A percentile compares a stretch with the other conserved stretches of the same genome.
Conservation (phyloP, 2,888 invertebrate genomes). For the Ormyrus rosae region DNA sequence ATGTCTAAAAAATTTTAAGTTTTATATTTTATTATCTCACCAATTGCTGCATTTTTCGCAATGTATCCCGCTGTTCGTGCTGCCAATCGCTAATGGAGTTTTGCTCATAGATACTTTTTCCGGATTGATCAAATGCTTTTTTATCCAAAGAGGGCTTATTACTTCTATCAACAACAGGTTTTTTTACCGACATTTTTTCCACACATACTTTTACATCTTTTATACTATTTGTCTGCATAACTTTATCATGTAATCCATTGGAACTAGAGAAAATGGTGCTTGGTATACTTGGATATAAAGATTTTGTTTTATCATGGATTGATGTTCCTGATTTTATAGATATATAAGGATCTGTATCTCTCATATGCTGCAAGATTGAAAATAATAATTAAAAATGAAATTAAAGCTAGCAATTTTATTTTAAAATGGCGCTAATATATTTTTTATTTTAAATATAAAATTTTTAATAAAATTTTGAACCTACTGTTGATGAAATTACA, state of each 20-base stretch:
- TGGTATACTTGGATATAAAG: too few species aligned
- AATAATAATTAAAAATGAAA: not conserved
- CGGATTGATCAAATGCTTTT: too few species aligned
- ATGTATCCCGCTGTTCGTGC: not conserved
- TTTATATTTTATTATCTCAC: slow-evolving; percentile 53
- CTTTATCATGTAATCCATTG: too few species aligned
- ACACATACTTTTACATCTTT: slow-evolving; percentile 58
- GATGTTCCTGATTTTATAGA: too few species aligned
- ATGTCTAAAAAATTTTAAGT: not conserved
- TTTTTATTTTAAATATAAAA: too few species aligned
- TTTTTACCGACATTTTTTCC: slow-evolving; percentile 40
- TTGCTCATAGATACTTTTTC: not conserved
- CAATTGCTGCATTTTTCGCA: not conserved
- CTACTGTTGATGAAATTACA: not conserved
- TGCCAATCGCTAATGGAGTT: slow-evolving; percentile 20
- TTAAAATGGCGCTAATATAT: too few species aligned
- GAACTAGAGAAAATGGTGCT: too few species aligned
- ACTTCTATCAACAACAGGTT: slow-evolving; percentile 67
- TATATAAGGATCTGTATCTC: too few species aligned
- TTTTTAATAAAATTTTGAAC: not conserved
- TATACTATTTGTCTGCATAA: slow-evolving; percentile 42
- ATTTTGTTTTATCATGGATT: too few species aligned
- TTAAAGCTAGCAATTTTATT: too few species aligned
- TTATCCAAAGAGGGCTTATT: slow-evolving; percentile 63
- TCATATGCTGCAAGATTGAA: not conserved